phyloP scores from a whole-genome alignment of 1,140 invertebrate species.

The Caerostris darwini region DNA sequence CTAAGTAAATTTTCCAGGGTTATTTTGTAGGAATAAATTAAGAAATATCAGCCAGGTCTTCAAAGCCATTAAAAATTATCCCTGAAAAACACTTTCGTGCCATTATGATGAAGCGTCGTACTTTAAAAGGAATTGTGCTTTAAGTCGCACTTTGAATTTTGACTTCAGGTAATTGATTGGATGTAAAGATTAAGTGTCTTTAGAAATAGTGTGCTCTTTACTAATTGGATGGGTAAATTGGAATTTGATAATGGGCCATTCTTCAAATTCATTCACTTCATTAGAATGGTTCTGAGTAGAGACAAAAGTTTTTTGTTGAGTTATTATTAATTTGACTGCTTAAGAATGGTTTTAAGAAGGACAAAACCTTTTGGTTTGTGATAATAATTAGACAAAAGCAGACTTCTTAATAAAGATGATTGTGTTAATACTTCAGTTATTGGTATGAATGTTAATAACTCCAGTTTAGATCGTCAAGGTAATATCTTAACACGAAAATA shows the following conservation, averaged over 20 bases:
- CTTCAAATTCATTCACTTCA: background rate
- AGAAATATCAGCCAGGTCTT: constrained; percentile 38
- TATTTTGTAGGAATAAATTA: constrained; percentile 59
- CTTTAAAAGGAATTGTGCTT: background rate
- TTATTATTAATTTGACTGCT: too few relatives aligned
- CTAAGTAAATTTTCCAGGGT: constrained; percentile 42
- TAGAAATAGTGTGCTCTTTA: background rate
- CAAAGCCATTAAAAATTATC: constrained; percentile 53
- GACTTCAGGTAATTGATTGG: constrained; percentile 54
- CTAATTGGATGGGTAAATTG: constrained; percentile 56
- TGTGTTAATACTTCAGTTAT: too few relatives aligned
- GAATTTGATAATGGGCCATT: constrained; percentile 53
- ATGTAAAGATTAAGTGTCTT: constrained; percentile 60
- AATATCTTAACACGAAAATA: too few relatives aligned
- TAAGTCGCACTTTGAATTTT: constrained; percentile 37
- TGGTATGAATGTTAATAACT: too few relatives aligned
- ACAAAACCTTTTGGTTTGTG: too few relatives aligned
- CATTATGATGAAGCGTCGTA: constrained; percentile 53
- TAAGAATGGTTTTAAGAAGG: too few relatives aligned
- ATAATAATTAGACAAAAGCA: too few relatives aligned
- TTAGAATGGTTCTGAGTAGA: too few relatives aligned
- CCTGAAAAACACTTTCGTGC: background rate
- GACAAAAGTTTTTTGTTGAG: too few relatives aligned
- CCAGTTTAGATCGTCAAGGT: too few relatives aligned
- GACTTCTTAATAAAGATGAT: too few relatives aligned